A percentile compares a stretch with the other conserved stretches of the same genome.
These are phyloP conservation scores for Fabriciana adippe DNA, from an alignment of 2,888 invertebrate genomes.

Conservation along the genomic window DNA sequence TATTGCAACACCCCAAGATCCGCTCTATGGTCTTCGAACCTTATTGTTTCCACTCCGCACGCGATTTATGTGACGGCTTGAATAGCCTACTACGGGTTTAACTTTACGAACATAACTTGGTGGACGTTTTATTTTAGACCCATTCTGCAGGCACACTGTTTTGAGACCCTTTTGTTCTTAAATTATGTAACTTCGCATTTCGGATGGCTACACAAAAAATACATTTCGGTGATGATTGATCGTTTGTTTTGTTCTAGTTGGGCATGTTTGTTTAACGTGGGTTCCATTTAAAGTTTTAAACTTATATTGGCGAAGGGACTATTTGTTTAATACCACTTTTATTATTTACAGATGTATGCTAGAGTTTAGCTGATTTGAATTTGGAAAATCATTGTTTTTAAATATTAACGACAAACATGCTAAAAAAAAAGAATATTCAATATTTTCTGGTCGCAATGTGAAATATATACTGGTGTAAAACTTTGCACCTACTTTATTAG, in stretches of 20 bases:
- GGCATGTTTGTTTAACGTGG: slow-evolving; percentile 25
- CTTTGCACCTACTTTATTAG: slow-evolving; percentile 58
- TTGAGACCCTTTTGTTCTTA: slow-evolving; percentile 72
- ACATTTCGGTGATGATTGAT: slow-evolving; percentile 58
- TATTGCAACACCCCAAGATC: slow-evolving; percentile 5
- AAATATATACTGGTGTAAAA: slow-evolving; percentile 16
- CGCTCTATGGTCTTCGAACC: slow-evolving; percentile 32
- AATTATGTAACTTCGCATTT: slow-evolving; percentile 71
- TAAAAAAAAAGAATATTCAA: no score
- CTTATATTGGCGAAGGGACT: background rate
- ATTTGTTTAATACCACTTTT: no score
- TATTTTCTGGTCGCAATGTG: no score
- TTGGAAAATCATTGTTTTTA: no score
- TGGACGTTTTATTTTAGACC: slow-evolving; percentile 67
- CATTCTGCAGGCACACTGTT: slow-evolving; percentile 69
- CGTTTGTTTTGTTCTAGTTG: slow-evolving; percentile 49
- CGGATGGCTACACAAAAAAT: slow-evolving; percentile 59
- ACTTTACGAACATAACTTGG: slow-evolving; percentile 65
- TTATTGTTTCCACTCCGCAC: slow-evolving; percentile 70
- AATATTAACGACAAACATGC: no score
- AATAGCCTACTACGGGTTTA: slow-evolving; percentile 59
- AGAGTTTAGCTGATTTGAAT: no score
- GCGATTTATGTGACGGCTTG: slow-evolving; percentile 76
- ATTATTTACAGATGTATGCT: no score
- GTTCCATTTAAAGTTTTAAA: slow-evolving; percentile 3